These are phyloP conservation scores for Hemiscyllium ocellatum DNA, from an alignment of 2,113 vertebrate genomes.

Conservation along the genomic window DNA sequence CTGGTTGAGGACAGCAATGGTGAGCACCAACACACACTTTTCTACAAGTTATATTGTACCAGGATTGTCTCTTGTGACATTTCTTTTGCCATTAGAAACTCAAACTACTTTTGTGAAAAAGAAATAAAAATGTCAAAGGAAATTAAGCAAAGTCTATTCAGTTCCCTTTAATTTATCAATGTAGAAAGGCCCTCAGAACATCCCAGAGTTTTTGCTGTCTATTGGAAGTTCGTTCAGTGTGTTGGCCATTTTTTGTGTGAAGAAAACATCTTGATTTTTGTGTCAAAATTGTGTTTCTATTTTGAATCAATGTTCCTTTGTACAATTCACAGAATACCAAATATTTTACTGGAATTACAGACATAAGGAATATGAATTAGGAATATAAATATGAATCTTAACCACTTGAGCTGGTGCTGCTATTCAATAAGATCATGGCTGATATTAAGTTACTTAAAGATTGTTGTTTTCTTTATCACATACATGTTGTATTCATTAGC, in stretches of 20 bases:
- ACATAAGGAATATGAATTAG: too few relatives aligned
- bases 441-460: too few relatives aligned
- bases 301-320: neutral
- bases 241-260: neutral
- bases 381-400: too few relatives aligned
- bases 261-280: neutral
- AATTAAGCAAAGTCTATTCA: neutral
- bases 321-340: neutral
- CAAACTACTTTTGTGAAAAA: neutral
- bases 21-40: neutral
- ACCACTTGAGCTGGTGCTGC: too few relatives aligned
- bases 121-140: neutral
- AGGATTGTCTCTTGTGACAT: neutral
- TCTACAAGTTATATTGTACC: neutral
- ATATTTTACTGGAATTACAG: neutral
- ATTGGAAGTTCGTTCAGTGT: neutral
- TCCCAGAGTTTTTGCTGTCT: neutral
- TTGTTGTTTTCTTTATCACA: neutral
- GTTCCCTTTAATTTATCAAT: neutral
- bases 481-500: neutral
- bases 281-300: neutral
- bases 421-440: too few relatives aligned
- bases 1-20: neutral
- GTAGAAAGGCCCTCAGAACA: neutral
- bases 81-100: neutral